phyloP scores from a whole-genome alignment of 2,797 vertebrate genomes.

The Parambassis ranga region DNA sequence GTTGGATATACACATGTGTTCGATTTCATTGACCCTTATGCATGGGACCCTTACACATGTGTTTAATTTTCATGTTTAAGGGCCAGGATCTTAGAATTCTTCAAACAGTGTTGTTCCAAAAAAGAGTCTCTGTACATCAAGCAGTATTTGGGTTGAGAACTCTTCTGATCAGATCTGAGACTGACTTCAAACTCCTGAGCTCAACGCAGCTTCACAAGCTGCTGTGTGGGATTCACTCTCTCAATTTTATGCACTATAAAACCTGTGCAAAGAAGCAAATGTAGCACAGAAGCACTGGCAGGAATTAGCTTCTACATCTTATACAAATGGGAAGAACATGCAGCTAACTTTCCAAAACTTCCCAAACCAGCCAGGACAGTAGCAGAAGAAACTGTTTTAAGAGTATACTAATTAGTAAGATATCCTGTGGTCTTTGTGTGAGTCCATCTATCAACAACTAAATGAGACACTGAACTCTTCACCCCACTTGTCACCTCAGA shows the following conservation, averaged over 20 bases:
- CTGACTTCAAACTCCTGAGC: too few relatives aligned
- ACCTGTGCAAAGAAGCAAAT: neutral
- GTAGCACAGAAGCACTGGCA: neutral
- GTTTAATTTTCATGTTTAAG: too few relatives aligned
- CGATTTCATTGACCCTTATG: too few relatives aligned
- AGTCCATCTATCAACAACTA: constrained; percentile 43
- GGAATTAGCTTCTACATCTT: neutral
- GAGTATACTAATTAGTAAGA: constrained; percentile 1
- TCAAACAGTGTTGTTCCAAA: neutral
- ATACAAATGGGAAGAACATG: too few relatives aligned
- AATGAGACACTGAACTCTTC: constrained; percentile 75
- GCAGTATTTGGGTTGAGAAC: too few relatives aligned
- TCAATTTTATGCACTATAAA: neutral
- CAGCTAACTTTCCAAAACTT: too few relatives aligned
- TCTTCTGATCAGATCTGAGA: too few relatives aligned
- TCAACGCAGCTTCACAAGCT: too few relatives aligned
- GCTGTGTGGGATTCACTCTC: neutral
- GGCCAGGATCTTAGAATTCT: too few relatives aligned
- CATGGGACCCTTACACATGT: too few relatives aligned
- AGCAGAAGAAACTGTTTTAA: constrained; percentile 15
- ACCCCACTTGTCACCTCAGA: constrained; percentile 66
- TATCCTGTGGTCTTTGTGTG: constrained; percentile 15
- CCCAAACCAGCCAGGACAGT: constrained; percentile 5
- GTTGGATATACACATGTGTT: too few relatives aligned
- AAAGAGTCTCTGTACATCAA: too few relatives aligned